These are phyloP conservation scores for Drosophila grimshawi DNA, from an alignment of 1,140 invertebrate genomes.

Conservation along the genomic window DNA sequence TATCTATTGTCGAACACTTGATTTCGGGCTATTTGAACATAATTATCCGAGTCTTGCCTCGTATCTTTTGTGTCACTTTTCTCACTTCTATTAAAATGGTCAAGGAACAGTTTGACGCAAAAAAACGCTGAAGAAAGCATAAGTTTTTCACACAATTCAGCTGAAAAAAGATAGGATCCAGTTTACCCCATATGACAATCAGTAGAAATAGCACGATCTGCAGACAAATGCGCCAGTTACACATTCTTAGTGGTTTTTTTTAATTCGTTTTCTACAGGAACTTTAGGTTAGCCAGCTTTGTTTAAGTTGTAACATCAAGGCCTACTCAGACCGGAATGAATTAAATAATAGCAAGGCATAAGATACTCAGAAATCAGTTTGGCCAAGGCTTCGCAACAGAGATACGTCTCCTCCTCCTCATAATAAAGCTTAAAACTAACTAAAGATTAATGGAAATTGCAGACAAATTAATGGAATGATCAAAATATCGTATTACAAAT, in stretches of 20 bases:
- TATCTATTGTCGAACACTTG: not conserved
- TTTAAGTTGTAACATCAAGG: not conserved
- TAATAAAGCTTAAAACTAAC: too few species aligned
- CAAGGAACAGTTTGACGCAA: conserved; percentile 2
- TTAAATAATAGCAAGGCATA: too few species aligned
- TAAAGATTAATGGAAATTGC: too few species aligned
- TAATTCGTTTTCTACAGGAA: not conserved
- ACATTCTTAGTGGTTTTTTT: conserved; percentile 3
- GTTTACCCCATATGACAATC: conserved; percentile 19
- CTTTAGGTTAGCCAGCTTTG: not conserved
- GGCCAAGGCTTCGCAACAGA: too few species aligned
- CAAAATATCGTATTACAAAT: too few species aligned
- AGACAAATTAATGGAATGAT: too few species aligned
- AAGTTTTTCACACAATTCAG: too few species aligned
- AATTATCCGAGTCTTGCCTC: not conserved
- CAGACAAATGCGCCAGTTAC: conserved; percentile 11
- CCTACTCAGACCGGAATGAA: not conserved
- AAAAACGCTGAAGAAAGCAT: not conserved
- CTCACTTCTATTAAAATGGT: not conserved
- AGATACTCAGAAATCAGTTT: too few species aligned
- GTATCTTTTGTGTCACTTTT: too few species aligned
- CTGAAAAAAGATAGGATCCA: too few species aligned
- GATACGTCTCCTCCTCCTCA: too few species aligned
- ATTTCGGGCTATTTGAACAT: not conserved
- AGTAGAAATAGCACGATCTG: not conserved